Base-by-base conservation (phyloP, 2,113 vertebrate species). In the Monopterus albus region DNA sequence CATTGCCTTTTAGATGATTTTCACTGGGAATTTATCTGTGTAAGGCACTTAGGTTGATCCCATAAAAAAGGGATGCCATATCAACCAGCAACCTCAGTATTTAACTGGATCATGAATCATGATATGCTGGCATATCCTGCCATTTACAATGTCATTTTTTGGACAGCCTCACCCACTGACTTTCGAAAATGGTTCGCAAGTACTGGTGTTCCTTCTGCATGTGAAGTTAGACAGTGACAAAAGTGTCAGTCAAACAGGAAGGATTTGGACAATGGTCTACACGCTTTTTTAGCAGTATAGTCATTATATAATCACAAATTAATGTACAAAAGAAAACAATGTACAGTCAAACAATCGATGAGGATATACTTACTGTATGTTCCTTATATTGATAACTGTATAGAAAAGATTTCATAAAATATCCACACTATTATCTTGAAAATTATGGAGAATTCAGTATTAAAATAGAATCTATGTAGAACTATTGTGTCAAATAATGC, bases 401-500 rank as follows among this genome's bases (percentile, higher is more conserved):
- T 87, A 81, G 76, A 82, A 69, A 72, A 51, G 79, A 47, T 65
- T 50, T 51, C 31, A 38, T 51, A 49, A 69, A 82, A 29, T 75
- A 78, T 71, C 50, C 40, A 52, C 38, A 72, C 7, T 67, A 73
- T 89, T 74, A 81, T 69, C 72, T 56, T 74, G 8, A 49, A 43
- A 78, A 75, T 64, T 36, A 81, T 50, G 59, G 58, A 45, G 76
- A 83, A 63, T 53, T 56, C 36, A 18, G 25, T 87, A 73, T 71
- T 69, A 68, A 80, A 78, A 78, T 86, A 84, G 74, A 74, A 53
- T 79, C 42, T 78, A 39, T 64, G 53, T 89, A 90, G 73, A 86
- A 74, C 72, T 71, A 83, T 53, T 63, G 80, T 89, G 89, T 91
- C 79, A 87, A 88, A 84, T 63, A 64, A 82, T 36, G 86, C 91